Evolutionary conservation across 2,888 invertebrate genomes (phyloP).

Genomic region (Camponotus fellah): DNA sequence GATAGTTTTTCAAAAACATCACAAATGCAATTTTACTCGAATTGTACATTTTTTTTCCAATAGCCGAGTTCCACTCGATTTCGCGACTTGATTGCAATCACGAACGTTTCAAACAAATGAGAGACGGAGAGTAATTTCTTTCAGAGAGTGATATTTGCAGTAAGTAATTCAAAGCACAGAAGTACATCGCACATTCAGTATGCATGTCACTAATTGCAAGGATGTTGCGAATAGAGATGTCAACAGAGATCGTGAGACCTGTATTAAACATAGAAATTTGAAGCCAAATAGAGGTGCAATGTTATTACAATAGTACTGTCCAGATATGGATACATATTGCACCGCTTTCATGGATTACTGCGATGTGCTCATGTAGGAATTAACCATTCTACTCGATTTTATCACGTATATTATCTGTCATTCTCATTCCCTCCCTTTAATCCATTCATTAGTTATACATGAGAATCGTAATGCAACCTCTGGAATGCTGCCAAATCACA

Average conservation of each 20-base stretch:
- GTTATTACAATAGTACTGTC: not conserved
- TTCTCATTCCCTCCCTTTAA: slow-evolving; percentile 18
- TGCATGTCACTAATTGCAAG: not conserved
- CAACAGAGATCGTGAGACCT: not conserved
- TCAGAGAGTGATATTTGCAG: not conserved
- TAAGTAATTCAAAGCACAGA: not conserved
- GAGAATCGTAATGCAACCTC: not conserved
- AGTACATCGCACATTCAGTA: not conserved
- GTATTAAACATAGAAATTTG: slow-evolving; percentile 21
- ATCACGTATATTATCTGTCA: not conserved
- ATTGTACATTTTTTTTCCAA: not conserved
- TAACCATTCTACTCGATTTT: slow-evolving; percentile 9
- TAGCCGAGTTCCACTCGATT: not conserved
- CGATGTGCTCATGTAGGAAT: not conserved
- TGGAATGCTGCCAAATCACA: not conserved
- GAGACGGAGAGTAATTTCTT: not conserved
- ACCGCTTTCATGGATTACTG: slow-evolving; percentile 10
- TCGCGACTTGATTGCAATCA: not conserved
- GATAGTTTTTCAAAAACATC: not conserved
- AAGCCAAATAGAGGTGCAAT: slow-evolving; percentile 8
- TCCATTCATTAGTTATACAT: slow-evolving; percentile 29
- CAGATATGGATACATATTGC: not conserved
- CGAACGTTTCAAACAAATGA: not conserved
- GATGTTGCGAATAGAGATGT: not conserved
- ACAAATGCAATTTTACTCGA: not conserved